These are phyloP conservation scores for Ophion obscuratus DNA, from an alignment of 2,888 invertebrate genomes.

Conservation along the genomic window DNA sequence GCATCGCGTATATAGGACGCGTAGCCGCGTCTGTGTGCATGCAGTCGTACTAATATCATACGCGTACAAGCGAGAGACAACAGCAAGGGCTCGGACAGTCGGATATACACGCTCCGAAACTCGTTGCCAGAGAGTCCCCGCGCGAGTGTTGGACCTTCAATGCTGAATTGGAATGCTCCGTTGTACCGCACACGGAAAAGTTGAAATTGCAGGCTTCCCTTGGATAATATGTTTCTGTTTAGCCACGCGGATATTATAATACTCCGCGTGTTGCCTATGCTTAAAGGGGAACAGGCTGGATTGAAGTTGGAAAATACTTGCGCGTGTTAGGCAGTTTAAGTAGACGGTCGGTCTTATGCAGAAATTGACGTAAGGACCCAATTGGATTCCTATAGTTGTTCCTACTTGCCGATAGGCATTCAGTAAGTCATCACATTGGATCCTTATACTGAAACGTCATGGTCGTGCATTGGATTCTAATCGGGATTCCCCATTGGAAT, in stretches of 20 bases:
- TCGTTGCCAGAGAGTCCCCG: constrained; percentile 10
- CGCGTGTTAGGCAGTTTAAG: too few species aligned
- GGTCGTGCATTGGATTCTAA: too few species aligned
- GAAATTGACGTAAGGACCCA: too few species aligned
- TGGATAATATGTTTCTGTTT: constrained; percentile 35
- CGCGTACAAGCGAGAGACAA: constrained; percentile 21
- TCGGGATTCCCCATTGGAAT: too few species aligned
- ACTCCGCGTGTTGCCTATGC: neutral
- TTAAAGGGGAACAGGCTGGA: too few species aligned
- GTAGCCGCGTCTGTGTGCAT: neutral
- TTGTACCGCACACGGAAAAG: constrained; percentile 32
- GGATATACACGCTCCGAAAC: constrained; percentile 12
- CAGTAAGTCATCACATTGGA: too few species aligned
- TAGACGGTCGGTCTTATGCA: too few species aligned
- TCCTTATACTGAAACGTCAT: too few species aligned
- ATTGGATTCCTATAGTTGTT: too few species aligned
- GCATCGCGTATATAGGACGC: constrained; percentile 30
- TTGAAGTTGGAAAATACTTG: too few species aligned
- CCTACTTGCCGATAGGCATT: too few species aligned
- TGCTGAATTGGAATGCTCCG: neutral
- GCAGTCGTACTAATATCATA: constrained; percentile 22
- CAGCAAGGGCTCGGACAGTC: constrained; percentile 33
- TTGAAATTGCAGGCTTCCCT: constrained; percentile 51
- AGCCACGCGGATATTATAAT: constrained; percentile 20
- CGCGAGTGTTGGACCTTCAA: neutral